Percentiles rank a stretch among this genome's conserved stretches.
Conservation (phyloP, 2,888 invertebrate species). For the Hecatera dysodea region DNA sequence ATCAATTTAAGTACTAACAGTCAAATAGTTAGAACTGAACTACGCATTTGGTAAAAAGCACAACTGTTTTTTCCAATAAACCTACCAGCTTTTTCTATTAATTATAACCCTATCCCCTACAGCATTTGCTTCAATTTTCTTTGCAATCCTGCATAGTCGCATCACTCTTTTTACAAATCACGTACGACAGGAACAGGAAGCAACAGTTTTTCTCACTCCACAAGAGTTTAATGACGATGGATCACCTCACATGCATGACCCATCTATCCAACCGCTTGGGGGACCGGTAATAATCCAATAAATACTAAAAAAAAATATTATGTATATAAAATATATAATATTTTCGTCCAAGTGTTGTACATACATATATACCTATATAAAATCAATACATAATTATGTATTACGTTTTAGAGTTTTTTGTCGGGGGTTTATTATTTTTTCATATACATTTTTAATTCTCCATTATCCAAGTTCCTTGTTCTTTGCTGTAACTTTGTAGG, state of each 20-base stretch:
- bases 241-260: neutral
- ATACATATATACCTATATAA: too few species aligned
- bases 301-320: too few species aligned
- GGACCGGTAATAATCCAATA: too few species aligned
- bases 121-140: neutral
- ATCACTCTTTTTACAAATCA: neutral
- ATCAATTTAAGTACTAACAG: neutral
- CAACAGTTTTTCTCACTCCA: constrained; percentile 7
- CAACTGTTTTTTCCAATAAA: constrained; percentile 1
- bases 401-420: too few species aligned
- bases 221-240: neutral
- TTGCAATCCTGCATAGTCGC: neutral
- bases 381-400: too few species aligned
- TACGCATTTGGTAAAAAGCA: neutral
- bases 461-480: too few species aligned
- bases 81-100: neutral
- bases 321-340: too few species aligned
- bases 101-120: neutral
- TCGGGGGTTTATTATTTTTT: too few species aligned
- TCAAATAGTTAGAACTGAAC: too few species aligned
- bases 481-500: too few species aligned
- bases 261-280: neutral
- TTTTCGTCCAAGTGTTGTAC: too few species aligned
- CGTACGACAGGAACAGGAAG: constrained; percentile 15
- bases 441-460: too few species aligned